Base-by-base conservation (phyloP, 2,888 invertebrate genomes). In the Andrena fulva region DNA sequence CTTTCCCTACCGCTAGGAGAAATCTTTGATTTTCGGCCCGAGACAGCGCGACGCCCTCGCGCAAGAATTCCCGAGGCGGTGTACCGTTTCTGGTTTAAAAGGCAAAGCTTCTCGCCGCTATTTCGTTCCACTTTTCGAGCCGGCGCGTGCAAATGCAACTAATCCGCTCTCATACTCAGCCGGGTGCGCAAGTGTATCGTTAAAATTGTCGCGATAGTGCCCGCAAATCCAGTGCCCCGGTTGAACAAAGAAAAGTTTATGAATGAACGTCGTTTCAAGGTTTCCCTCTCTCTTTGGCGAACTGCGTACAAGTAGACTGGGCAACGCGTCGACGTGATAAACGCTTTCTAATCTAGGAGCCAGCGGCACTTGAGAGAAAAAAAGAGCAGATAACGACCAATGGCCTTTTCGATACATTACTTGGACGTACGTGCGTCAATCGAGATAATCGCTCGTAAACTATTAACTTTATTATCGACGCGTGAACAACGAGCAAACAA, bases 1-100 rank as follows among this genome's bases (percentile, higher is more conserved):
- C 59, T 68, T 77, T 84, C 81, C 67, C 80, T 81, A 82, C 76
- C 76, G 79, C 79, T 77, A 69, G 79, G 80, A 75, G 87, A 90
- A 86, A 88, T 85, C 83, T 81, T 77, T 67, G 73, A 76, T 87
- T 89, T 87, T 82, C 80, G 80, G 78, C 63, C 33, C 89, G 87
- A 91, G 89, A 90, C 91, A 81, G 90, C 91, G 71, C 85, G 90
- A 89, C 90, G 91, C 89, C 89, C 77, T 72, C 71, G 80, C 71
- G 68, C 56, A 50, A 50, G 33, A 24, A 72, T 82, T 72, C 72
- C 79, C 54, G 67, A 16, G 70, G 4, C 69, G 67, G 67, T 69
- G 48, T 31, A 60, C 52, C 52, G 62, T 62, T 66, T 62, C 63
- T 66, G 71, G 70, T 67, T 81, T 79, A 42, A 80, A 78, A 64